Percentiles rank a stretch among this genome's conserved stretches.
Conservation (phyloP, 2,797 vertebrate species). For the Pangasius djambal region DNA sequence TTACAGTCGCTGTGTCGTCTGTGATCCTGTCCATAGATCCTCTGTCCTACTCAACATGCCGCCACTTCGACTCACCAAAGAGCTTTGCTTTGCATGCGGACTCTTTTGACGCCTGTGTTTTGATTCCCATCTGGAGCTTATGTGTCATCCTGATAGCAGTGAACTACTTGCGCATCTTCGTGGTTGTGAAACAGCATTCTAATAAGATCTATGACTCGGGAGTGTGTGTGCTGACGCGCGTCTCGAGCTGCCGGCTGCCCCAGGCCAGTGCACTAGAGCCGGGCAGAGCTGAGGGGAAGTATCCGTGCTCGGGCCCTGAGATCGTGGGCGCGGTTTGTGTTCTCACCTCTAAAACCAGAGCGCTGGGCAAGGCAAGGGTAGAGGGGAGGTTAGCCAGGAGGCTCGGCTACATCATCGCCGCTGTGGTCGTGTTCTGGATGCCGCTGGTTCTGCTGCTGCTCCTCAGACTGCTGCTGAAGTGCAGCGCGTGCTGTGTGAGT, state of each 20-base stretch:
- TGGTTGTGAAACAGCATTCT: slow-evolving; percentile 65
- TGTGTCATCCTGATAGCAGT: slow-evolving; percentile 64
- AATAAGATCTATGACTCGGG: slow-evolving; percentile 65
- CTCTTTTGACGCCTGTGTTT: slow-evolving; percentile 65
- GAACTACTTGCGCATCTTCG: slow-evolving; percentile 70
- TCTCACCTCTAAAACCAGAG: slow-evolving; percentile 61
- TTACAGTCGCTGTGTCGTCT: slow-evolving; percentile 59
- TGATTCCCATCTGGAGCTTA: slow-evolving; percentile 68
- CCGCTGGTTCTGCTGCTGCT: slow-evolving; percentile 67
- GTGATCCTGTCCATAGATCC: slow-evolving; percentile 57
- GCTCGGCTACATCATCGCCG: slow-evolving; percentile 70
- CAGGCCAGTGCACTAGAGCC: not conserved
- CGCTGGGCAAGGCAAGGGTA: slow-evolving; percentile 66
- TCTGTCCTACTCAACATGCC: slow-evolving; percentile 62
- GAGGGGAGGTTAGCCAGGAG: slow-evolving; percentile 71
- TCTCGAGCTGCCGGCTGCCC: slow-evolving; percentile 40
- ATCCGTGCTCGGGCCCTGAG: slow-evolving; percentile 32
- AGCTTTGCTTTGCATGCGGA: slow-evolving; percentile 38
- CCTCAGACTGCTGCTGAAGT: slow-evolving; percentile 53
- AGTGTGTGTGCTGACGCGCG: slow-evolving; percentile 51
- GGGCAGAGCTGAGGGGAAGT: not conserved
- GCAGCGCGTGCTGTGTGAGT: slow-evolving; percentile 63
- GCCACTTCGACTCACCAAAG: not conserved
- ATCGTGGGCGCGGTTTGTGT: slow-evolving; percentile 70
- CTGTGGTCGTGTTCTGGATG: slow-evolving; percentile 70